Evolutionary conservation across 1,140 invertebrate genomes (phyloP).

Genomic region (Cryptotermes secundus): DNA sequence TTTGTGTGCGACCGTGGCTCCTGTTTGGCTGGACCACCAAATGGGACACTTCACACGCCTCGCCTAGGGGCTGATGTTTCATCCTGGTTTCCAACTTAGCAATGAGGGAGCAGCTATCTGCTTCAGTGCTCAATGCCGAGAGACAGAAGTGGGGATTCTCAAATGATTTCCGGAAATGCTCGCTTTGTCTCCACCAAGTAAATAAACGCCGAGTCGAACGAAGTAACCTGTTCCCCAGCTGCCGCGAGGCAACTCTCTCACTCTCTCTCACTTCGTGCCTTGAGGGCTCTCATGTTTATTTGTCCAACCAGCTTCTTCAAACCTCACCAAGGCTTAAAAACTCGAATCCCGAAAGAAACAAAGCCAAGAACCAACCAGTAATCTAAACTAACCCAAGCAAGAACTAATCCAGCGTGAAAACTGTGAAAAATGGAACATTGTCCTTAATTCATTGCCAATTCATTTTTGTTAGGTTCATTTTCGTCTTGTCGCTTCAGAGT

Average conservation of each 20-base stretch:
- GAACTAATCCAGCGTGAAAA: background rate
- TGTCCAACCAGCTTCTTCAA: background rate
- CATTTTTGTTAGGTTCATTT: background rate
- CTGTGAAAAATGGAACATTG: background rate
- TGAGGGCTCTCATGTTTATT: background rate
- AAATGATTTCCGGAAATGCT: conserved; percentile 19
- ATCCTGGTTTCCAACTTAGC: background rate
- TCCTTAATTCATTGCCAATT: background rate
- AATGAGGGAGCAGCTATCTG: too few species aligned
- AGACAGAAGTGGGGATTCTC: background rate
- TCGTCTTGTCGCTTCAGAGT: background rate
- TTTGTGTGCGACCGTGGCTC: background rate
- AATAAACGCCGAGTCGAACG: background rate
- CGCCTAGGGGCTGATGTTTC: background rate
- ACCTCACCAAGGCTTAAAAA: background rate
- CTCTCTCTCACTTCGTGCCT: background rate
- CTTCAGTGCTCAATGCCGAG: too few species aligned
- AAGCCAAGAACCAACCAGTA: background rate
- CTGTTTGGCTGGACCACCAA: background rate
- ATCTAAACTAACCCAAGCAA: background rate
- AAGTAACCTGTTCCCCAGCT: background rate
- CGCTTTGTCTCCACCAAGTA: conserved; percentile 1
- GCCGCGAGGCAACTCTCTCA: background rate
- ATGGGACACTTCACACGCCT: background rate
- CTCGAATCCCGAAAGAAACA: background rate